Evolutionary conservation across 2,888 invertebrate genomes (phyloP).

Genomic region (Girardia tigrina): DNA sequence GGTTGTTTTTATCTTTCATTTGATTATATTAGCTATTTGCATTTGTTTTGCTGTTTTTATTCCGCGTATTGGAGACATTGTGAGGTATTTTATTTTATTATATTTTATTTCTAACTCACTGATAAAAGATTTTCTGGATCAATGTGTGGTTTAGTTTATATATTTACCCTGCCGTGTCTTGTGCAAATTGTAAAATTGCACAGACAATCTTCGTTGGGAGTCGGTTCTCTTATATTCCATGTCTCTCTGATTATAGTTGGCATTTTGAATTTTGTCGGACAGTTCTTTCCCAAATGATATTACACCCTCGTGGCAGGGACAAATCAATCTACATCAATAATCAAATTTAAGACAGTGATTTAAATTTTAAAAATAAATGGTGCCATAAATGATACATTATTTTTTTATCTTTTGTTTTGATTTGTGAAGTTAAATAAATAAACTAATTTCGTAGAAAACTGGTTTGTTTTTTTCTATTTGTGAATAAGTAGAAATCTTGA

Average conservation of each 20-base stretch:
- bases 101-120: not conserved
- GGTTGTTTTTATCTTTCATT: constrained; percentile 56
- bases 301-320: no score
- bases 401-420: no score
- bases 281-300: constrained; percentile 59
- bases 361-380: no score
- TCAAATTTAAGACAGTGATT: no score
- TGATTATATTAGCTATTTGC: constrained; percentile 59
- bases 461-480: no score
- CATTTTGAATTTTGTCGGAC: constrained; percentile 60
- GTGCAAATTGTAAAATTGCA: constrained; percentile 60
- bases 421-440: no score
- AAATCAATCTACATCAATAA: no score
- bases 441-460: no score
- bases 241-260: constrained; percentile 59
- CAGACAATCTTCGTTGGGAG: constrained; percentile 55
- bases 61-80: constrained; percentile 71
- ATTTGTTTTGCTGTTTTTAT: constrained; percentile 69
- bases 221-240: constrained; percentile 55
- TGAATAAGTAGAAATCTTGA: no score
- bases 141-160: constrained; percentile 68
- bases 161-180: constrained; percentile 67
- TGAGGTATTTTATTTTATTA: constrained; percentile 55
- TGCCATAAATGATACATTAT: no score
- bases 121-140: constrained; percentile 68